Conservation (phyloP, 2,797 vertebrate species). For the Lutjanus argentimaculatus region DNA sequence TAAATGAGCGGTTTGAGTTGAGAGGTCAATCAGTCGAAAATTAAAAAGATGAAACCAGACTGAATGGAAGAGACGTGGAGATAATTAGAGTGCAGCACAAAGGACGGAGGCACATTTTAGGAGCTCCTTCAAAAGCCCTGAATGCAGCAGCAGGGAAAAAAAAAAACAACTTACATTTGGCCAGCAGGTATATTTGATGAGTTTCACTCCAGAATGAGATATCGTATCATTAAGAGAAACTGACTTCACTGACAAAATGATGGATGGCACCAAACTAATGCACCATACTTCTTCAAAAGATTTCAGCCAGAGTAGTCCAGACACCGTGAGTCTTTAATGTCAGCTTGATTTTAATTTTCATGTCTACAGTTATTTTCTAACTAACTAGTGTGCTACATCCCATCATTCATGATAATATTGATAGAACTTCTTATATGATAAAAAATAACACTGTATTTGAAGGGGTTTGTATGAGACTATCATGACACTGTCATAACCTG, state of each 20-base stretch:
- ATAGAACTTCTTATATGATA: too few species aligned
- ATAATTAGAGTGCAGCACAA: slow-evolving; percentile 64
- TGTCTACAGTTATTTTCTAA: neutral
- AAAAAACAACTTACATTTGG: slow-evolving; percentile 20
- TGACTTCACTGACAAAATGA: slow-evolving; percentile 29
- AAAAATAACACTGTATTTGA: too few species aligned
- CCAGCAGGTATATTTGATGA: slow-evolving; percentile 27
- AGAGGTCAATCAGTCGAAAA: slow-evolving; percentile 71
- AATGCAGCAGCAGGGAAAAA: slow-evolving; percentile 7
- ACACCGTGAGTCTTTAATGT: neutral
- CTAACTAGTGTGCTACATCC: too few species aligned
- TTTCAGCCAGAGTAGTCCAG: neutral
- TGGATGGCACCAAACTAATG: slow-evolving; percentile 25
- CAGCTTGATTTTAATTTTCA: neutral
- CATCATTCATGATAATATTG: too few species aligned
- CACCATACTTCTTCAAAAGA: slow-evolving; percentile 7
- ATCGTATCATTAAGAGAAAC: slow-evolving; percentile 30
- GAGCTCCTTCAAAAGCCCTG: slow-evolving; percentile 46
- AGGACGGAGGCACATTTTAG: slow-evolving; percentile 41
- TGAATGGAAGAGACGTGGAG: slow-evolving; percentile 69
- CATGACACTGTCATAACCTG: too few species aligned
- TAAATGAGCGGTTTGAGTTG: slow-evolving; percentile 65
- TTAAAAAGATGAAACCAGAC: slow-evolving; percentile 72
- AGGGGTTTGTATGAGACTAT: too few species aligned
- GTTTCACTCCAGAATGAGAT: slow-evolving; percentile 32